phyloP scores from a whole-genome alignment of 2,797 vertebrate genomes.

The Rallus crepitans region DNA sequence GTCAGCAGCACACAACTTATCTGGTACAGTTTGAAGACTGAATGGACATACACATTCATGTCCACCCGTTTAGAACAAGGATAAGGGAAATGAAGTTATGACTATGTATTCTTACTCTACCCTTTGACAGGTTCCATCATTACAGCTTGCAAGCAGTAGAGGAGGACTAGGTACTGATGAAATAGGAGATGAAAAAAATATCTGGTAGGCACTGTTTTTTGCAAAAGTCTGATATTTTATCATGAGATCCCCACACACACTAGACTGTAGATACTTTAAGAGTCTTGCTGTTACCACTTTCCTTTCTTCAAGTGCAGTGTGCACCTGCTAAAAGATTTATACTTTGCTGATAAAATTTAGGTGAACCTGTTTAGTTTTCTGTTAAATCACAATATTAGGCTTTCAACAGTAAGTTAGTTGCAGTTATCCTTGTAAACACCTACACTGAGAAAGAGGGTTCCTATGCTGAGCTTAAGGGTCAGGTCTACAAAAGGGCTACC shows the following conservation, averaged over 20 bases:
- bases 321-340: neutral
- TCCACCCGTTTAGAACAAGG: neutral
- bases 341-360: neutral
- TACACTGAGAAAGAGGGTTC: neutral
- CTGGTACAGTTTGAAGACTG: neutral
- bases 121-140: neutral
- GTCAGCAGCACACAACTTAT: neutral
- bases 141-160: neutral
- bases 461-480: neutral
- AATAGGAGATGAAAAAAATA: neutral
- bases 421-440: neutral
- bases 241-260: neutral
- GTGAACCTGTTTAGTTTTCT: neutral
- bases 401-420: neutral
- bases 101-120: neutral
- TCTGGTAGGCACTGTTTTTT: neutral
- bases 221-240: neutral
- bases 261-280: neutral
- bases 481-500: neutral
- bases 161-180: neutral
- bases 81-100: neutral
- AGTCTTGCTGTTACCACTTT: neutral
- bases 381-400: neutral
- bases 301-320: neutral
- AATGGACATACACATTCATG: neutral